Base-by-base conservation (phyloP, 2,113 vertebrate genomes). In the Perca fluviatilis region DNA sequence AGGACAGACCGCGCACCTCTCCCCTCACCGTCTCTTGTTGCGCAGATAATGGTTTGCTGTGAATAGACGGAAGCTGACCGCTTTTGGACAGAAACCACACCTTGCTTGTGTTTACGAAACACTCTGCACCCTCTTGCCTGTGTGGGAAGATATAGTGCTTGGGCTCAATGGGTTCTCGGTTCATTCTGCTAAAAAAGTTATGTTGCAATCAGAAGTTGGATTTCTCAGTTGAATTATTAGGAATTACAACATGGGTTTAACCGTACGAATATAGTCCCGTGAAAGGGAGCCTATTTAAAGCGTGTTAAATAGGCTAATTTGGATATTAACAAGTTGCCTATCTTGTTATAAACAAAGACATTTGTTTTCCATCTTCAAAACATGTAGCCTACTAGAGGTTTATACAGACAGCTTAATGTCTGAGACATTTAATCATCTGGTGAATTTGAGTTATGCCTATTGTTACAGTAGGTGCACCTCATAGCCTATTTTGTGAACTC, bases 41-140 rank as follows among this genome's bases (percentile, higher is more conserved):
- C 93, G 91, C 89, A 89, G 91, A 92, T 82, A 87, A 33, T 77
- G 77, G 19, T 75, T 46, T 88, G 82, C 75, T 80, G 80, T 56
- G 81, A 87, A 88, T 80, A 88, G 89, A 90, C 93, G 93, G 94
- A 95, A 95, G 92, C 86, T 47, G 47, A 6, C 25, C 27, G 79
- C 82, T 82, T 93, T 91, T 75, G 88, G 78, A 69, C 0, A 67
- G 69, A 83, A 92, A 93, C 94, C 95, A 94, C 95, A 94, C 94
- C 95, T 95, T 88, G 46, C 46, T 66, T 66, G 75, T 71, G 68
- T 90, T 84, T 80, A 70, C 85, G 77, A 86, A 91, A 91, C 88
- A 65, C 83, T 53, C 54, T 65, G 63, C 46, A 27, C 57, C 19
- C 62, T 10, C 6, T 12, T 0, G 47, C 46, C 43, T 33, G 51